phyloP scores from a whole-genome alignment of 2,888 invertebrate genomes.

The Parnassius mnemosyne region DNA sequence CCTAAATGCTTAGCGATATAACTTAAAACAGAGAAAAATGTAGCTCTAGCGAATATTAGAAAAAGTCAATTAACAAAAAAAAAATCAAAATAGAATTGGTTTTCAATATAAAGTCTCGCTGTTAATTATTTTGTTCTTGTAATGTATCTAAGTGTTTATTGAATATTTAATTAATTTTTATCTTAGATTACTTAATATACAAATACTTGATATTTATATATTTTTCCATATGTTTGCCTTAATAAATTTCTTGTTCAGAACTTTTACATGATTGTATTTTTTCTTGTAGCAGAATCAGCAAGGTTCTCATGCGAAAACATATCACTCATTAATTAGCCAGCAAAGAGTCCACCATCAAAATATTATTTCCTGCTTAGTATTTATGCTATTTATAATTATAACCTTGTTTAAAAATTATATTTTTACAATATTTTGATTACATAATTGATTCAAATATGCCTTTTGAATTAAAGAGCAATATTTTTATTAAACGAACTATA shows the following conservation, averaged over 20 bases:
- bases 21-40: slow-evolving; percentile 19
- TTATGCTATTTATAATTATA: no score
- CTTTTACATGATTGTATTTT: slow-evolving; percentile 2
- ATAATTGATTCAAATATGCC: no score
- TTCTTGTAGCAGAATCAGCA: slow-evolving; percentile 6
- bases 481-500: no score
- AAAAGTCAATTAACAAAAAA: not conserved
- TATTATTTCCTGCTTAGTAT: no score
- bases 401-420: no score
- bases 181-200: not conserved
- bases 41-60: slow-evolving; percentile 35
- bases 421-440: no score
- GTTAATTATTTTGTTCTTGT: not conserved
- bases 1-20: slow-evolving; percentile 33
- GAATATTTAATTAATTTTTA: not conserved
- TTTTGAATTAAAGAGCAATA: no score
- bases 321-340: slow-evolving; percentile 6
- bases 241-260: not conserved
- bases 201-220: not conserved
- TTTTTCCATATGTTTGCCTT: slow-evolving; percentile 1
- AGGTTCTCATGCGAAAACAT: slow-evolving; percentile 16
- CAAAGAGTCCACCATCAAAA: not conserved
- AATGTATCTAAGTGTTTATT: not conserved
- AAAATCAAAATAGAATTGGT: no score
- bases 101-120: not conserved